Evolutionary conservation across 1,140 invertebrate species (phyloP).

Genomic region (Drosophila teissieri): DNA sequence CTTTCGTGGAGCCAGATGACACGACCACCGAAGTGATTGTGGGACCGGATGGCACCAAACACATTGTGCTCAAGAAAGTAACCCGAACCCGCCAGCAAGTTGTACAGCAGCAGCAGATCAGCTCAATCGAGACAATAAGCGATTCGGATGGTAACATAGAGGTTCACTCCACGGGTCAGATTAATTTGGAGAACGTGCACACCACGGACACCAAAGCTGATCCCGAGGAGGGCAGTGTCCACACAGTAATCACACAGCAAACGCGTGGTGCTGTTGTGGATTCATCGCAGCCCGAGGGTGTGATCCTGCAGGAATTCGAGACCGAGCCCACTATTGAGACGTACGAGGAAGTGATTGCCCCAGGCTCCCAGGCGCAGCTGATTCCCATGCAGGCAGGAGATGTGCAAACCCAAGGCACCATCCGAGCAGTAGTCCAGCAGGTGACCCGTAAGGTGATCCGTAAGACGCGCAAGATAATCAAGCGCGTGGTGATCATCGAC

Average conservation of each 20-base stretch:
- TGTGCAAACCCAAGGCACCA: constrained; percentile 64
- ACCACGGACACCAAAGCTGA: constrained; percentile 61
- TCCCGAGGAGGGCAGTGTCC: constrained; percentile 55
- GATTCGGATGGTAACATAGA: constrained; percentile 87
- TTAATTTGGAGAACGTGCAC: constrained; percentile 75
- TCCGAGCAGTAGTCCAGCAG: constrained; percentile 91
- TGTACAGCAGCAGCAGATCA: constrained; percentile 83
- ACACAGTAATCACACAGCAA: constrained; percentile 69
- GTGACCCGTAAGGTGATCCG: constrained; percentile 91
- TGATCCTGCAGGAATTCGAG: constrained; percentile 86
- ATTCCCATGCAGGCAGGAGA: constrained; percentile 55
- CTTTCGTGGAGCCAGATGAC: constrained; percentile 91
- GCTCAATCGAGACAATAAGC: constrained; percentile 87
- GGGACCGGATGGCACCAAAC: constrained; percentile 91
- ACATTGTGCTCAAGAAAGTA: constrained; percentile 91
- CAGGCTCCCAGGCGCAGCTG: constrained; percentile 63
- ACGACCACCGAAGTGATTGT: constrained; percentile 90
- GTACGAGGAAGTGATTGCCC: constrained; percentile 57
- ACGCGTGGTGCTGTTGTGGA: constrained; percentile 79
- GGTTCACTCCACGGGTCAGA: constrained; percentile 73
- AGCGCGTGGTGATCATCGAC: constrained; percentile 91
- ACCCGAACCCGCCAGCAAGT: constrained; percentile 85
- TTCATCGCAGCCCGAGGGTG: constrained; percentile 86
- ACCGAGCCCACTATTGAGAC: constrained; percentile 84
- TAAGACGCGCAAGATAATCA: constrained; percentile 90